These are phyloP conservation scores for Diabrotica undecimpunctata DNA, from an alignment of 1,140 invertebrate genomes.

Conservation along the genomic window DNA sequence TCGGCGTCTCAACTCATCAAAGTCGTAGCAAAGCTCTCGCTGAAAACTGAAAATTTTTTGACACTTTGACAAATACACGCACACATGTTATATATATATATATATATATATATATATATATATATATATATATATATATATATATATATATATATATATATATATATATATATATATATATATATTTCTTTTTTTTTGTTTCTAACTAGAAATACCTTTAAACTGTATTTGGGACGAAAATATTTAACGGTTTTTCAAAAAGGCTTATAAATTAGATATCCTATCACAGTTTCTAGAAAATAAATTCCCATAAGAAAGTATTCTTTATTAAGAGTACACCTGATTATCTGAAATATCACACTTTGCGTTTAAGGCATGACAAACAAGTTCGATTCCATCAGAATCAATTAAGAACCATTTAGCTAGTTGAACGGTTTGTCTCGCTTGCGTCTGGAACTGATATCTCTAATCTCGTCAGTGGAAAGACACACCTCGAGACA, in stretches of 20 bases:
- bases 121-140: too few relatives aligned
- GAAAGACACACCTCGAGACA: not conserved
- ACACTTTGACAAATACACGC: too few relatives aligned
- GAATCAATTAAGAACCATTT: constrained; percentile 37
- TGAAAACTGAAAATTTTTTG: too few relatives aligned
- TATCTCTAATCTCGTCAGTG: constrained; percentile 33
- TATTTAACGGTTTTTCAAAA: not conserved
- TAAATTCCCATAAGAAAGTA: not conserved
- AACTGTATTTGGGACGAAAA: too few relatives aligned
- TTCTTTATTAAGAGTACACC: constrained; percentile 3
- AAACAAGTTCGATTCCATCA: constrained; percentile 29
- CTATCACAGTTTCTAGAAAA: not conserved
- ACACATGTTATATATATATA: too few relatives aligned
- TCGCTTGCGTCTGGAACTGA: constrained; percentile 21
- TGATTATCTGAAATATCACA: constrained; percentile 1
- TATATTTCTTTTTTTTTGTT: too few relatives aligned
- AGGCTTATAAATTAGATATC: not conserved
- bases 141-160: too few relatives aligned
- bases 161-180: too few relatives aligned
- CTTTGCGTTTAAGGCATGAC: constrained; percentile 17
- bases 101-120: too few relatives aligned
- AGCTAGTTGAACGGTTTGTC: constrained; percentile 34
- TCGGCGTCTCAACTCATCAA: too few relatives aligned
- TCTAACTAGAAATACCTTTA: too few relatives aligned
- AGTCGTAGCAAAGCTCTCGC: too few relatives aligned